These are phyloP conservation scores for Lacerta bilineata DNA, from an alignment of 2,797 vertebrate genomes.

Conservation along the genomic window DNA sequence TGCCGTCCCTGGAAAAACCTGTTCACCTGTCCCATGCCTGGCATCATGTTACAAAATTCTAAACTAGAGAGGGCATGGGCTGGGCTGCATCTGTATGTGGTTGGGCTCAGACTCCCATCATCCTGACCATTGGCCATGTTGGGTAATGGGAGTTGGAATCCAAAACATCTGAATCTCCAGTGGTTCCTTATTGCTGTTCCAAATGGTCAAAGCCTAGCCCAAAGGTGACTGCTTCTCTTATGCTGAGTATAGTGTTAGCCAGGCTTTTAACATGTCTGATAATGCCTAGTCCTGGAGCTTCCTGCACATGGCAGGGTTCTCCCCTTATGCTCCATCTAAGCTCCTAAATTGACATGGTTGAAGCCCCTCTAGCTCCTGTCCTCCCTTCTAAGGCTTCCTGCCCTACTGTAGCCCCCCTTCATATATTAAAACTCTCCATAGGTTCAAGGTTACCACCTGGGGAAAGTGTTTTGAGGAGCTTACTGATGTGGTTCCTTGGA, in stretches of 20 bases:
- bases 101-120: too few relatives aligned
- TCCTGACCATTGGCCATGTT: too few relatives aligned
- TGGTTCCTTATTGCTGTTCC: too few relatives aligned
- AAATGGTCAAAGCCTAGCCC: background rate
- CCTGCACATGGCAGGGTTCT: background rate
- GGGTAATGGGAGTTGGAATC: too few relatives aligned
- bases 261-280: background rate
- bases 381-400: background rate
- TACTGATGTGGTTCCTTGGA: constrained; percentile 11
- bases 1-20: too few relatives aligned
- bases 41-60: too few relatives aligned
- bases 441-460: background rate
- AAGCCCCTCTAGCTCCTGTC: background rate
- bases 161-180: too few relatives aligned
- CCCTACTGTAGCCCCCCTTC: background rate
- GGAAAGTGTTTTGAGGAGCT: background rate
- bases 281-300: background rate
- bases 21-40: too few relatives aligned
- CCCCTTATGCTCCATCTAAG: too few relatives aligned
- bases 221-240: background rate
- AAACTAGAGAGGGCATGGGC: too few relatives aligned
- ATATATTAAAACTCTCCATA: background rate
- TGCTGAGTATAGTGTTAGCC: too few relatives aligned
- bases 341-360: background rate
- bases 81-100: too few relatives aligned